Evolutionary conservation across 2,888 invertebrate species (phyloP), one percentile per base, ranked within the genome.

Genomic region (Drymonia ruficornis): DNA sequence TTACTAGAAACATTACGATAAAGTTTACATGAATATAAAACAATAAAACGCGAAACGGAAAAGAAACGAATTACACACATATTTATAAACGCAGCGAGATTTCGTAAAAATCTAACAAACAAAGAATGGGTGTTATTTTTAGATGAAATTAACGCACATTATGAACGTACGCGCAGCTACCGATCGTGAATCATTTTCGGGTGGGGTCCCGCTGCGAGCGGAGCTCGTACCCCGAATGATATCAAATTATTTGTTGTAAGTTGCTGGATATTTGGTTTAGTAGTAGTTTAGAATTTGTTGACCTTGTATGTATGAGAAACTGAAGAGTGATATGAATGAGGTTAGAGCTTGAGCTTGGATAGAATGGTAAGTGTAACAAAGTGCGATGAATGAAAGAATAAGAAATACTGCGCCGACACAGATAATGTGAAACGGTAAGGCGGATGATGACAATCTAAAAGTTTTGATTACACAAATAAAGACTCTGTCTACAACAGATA

Each of bases 111-210:
- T 83, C 83, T 83, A 85, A 85, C 88, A 87, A 88, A 87, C 89
- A 88, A 88, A 89, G 89, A 88, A 88, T 87, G 75, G 81, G 79
- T 88, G 86, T 85, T 91, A 91, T 91, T 90, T 90, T 89, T 87
- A 90, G 89, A 87, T 87, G 84, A 89, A 91, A 91, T 91, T 91
- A 91, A 89, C 91, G 90, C 86, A 86, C 84, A 87, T 90, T 90
- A 89, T 80, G 85, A 85, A 72, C 83, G 83, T 83, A 81, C 83
- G 83, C 81, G 83, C 83, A 76, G 84, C 80, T 83, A 76, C 82
- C 81, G 78, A 78, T 79, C 83, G 76, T 91, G 91, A 91, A 87
- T 91, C 91, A 91, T 81, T 76, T 65, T 66, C 60, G 61, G 72
- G 74, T 64, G 66, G 38, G 73, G 74, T 43, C 59, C 19, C 64